These are phyloP conservation scores for Autographa pulchrina DNA, from an alignment of 2,888 invertebrate genomes.

Conservation along the genomic window DNA sequence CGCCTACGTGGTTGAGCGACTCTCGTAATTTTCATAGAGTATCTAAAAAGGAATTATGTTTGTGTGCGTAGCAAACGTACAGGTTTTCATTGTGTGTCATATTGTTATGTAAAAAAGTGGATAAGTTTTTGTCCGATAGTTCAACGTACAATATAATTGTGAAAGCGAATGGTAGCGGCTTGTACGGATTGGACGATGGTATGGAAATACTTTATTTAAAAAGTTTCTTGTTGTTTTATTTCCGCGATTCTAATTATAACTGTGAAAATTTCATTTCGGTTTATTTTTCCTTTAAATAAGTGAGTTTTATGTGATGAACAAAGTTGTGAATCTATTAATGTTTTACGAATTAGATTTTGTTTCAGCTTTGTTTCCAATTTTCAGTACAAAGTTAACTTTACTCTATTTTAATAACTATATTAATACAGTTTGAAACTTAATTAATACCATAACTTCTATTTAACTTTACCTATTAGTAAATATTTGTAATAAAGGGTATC, in stretches of 20 bases:
- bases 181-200: conserved; percentile 85
- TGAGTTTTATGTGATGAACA: background rate
- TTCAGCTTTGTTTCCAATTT: background rate
- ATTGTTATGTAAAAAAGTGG: conserved; percentile 87
- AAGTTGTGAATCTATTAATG: background rate
- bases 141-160: conserved; percentile 88
- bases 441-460: background rate
- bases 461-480: too few relatives aligned
- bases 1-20: conserved; percentile 70
- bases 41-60: conserved; percentile 64
- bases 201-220: conserved; percentile 55
- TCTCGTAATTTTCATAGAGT: conserved; percentile 44
- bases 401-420: background rate
- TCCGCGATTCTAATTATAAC: background rate
- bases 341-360: background rate
- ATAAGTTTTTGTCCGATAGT: conserved; percentile 82
- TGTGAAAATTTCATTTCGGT: background rate
- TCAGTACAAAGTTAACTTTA: background rate
- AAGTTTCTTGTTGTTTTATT: conserved; percentile 26
- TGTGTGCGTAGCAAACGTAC: conserved; percentile 68
- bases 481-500: too few relatives aligned
- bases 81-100: conserved; percentile 64
- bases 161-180: conserved; percentile 83
- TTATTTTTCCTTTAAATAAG: background rate
- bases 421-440: background rate